Evolutionary conservation across 2,797 vertebrate species (phyloP).

Genomic region (Melanogrammus aeglefinus): DNA sequence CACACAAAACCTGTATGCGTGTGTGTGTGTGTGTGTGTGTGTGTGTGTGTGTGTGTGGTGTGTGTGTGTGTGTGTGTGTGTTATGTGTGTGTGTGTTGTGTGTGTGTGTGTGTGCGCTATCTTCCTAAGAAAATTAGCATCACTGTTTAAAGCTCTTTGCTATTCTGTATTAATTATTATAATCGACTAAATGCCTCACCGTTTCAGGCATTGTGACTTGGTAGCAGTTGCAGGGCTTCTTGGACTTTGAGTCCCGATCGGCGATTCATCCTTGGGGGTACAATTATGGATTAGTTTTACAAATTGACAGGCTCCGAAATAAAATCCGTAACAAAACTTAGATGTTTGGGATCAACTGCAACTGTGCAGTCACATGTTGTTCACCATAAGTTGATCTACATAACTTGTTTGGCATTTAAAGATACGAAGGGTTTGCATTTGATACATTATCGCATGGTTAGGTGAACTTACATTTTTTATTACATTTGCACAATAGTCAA

Average conservation of each 20-base stretch:
- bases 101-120: neutral
- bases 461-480: no score
- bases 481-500: no score
- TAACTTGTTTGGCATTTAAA: neutral
- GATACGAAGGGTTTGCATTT: neutral
- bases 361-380: neutral
- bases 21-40: neutral
- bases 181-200: neutral
- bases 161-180: neutral
- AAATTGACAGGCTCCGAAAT: neutral
- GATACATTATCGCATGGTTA: neutral
- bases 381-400: neutral
- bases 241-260: constrained; percentile 1
- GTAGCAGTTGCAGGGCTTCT: constrained; percentile 10
- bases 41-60: neutral
- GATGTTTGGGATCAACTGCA: neutral
- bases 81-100: neutral
- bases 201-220: constrained; percentile 9
- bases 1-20: neutral
- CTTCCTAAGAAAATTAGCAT: neutral
- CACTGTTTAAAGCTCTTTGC: neutral
- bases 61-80: neutral
- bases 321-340: neutral
- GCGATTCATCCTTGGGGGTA: neutral
- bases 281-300: neutral